Conservation (phyloP, 2,797 vertebrate genomes). For the Micromesistius poutassou region DNA sequence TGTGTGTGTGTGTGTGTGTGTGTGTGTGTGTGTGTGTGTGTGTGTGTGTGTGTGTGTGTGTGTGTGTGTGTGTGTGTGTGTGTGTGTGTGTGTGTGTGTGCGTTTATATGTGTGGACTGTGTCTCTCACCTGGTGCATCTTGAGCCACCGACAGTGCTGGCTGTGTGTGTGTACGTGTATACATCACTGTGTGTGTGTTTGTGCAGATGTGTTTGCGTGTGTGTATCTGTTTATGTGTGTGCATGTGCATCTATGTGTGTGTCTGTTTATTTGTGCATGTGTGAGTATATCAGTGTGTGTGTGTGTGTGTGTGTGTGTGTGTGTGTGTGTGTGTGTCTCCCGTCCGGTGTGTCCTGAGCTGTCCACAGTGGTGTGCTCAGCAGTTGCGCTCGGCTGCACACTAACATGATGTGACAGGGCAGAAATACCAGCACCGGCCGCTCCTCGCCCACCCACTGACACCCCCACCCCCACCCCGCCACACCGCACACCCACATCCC, state of each 20-base stretch:
- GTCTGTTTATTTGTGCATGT: constrained; percentile 9
- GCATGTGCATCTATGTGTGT: constrained; percentile 7
- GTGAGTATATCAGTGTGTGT: constrained; percentile 2
- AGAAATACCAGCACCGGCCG: constrained; percentile 70
- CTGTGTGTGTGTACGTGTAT: constrained; percentile 14
- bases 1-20: neutral
- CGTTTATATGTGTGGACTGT: neutral
- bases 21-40: neutral
- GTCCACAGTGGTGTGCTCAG: constrained; percentile 66
- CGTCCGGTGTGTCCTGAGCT: constrained; percentile 45
- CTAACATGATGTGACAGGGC: constrained; percentile 74
- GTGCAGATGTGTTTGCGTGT: constrained; percentile 6
- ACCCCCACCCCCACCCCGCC: constrained; percentile 15
- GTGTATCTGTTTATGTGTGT: constrained; percentile 11
- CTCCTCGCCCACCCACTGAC: constrained; percentile 63
- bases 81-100: neutral
- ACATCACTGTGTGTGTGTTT: constrained; percentile 16
- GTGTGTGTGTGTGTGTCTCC: constrained; percentile 6
- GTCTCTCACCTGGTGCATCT: constrained; percentile 25
- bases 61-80: constrained; percentile 6
- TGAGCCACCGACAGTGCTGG: constrained; percentile 62
- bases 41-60: constrained; percentile 4
- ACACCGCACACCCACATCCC: constrained; percentile 38
- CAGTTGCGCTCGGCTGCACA: constrained; percentile 66
- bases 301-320: constrained; percentile 11